Evolutionary conservation across 2,113 vertebrate species (phyloP), one percentile per base, ranked within the genome.

Genomic region (Burhinus oedicnemus): DNA sequence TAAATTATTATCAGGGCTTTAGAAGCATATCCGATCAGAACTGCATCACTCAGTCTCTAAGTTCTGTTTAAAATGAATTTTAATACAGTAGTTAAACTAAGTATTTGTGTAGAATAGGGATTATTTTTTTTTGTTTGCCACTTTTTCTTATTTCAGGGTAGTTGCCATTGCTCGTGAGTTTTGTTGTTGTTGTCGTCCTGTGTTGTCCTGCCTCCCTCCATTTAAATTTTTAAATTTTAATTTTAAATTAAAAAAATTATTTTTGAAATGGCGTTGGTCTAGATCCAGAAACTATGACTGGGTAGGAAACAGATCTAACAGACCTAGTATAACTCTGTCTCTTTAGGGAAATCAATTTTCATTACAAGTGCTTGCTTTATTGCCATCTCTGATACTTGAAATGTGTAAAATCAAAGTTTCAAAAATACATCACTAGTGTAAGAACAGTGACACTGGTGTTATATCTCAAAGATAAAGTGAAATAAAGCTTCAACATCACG

Each of bases 1-100:
- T 77, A 55, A 64, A 30, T 38, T 2, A 62, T n/a, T 68, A 10
- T 47, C 32, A 34, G 26, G 3, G 1, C 32, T 76, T 88, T 38
- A 55, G 19, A 47, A 38, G 15, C 1, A 0, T 45, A 5, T 44
- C 16, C 7, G 0, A 0, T 58, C 34, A 84, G 49, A 83, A 51
- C 52, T 60, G 9, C 36, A 18, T 71, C 22, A 44, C 8, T 76
- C 22, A 38, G 9, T 74, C 30, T 78, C 0, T 36, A 52, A 65
- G 19, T 69, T 72, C 21, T 60, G 32, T 60, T 69, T 32, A 42
- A 87, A 77, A 34, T 51, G 4, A 77, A 4, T 77, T 83, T 71
- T 40, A 61, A 21, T 86, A 8, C 16, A 38, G 16, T 70, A 83
- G 18, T 62, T 75, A 52, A 52, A 47, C 12, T 26, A 69, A 65